These are phyloP conservation scores for Trochalopteron elliotii DNA, from an alignment of 2,113 vertebrate genomes.

Conservation along the genomic window DNA sequence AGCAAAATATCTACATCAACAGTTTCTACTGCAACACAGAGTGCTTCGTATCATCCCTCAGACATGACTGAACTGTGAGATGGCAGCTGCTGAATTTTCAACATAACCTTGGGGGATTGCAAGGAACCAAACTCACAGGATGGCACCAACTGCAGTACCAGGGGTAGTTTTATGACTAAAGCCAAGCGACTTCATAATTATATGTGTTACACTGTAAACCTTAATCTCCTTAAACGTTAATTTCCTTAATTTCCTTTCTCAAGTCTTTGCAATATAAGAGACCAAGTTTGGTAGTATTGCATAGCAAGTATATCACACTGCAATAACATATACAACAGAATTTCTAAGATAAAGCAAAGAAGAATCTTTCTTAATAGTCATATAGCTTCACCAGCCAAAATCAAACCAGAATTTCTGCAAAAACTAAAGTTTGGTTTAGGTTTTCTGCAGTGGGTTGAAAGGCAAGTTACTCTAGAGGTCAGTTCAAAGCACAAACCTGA, in stretches of 20 bases:
- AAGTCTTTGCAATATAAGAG: neutral
- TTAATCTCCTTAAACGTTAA: neutral
- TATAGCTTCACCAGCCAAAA: neutral
- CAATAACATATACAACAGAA: neutral
- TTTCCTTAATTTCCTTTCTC: neutral
- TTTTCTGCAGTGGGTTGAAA: neutral
- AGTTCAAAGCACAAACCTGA: neutral
- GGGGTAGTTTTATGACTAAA: neutral
- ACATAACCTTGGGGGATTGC: no score
- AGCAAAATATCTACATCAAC: neutral
- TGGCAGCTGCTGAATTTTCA: neutral
- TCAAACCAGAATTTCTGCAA: neutral
- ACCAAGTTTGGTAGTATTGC: neutral
- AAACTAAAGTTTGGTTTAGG: neutral
- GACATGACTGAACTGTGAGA: neutral
- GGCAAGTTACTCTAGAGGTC: neutral
- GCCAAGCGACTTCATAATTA: neutral
- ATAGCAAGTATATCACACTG: neutral
- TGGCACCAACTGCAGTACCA: neutral
- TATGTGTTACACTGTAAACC: neutral
- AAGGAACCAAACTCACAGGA: neutral
- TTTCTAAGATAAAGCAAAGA: neutral
- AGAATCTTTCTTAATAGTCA: neutral
- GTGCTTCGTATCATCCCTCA: rapidly evolving
- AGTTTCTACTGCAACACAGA: neutral